These are phyloP conservation scores for Brienomyrus longianalis DNA, from an alignment of 2,113 vertebrate species.

Conservation along the genomic window DNA sequence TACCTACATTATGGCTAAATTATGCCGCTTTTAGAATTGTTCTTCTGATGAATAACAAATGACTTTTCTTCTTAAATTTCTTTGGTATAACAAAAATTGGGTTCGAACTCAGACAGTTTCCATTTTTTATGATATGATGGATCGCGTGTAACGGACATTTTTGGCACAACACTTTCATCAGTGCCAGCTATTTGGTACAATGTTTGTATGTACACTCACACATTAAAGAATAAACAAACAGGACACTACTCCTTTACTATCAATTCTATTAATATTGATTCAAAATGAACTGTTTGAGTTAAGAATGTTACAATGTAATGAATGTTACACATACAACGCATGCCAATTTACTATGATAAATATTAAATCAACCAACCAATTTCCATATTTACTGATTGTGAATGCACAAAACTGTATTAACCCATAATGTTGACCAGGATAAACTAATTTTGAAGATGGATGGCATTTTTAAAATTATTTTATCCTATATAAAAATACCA, in stretches of 20 bases:
- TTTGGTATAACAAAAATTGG: neutral
- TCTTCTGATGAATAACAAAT: neutral
- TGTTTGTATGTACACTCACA: neutral
- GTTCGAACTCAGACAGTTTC: neutral
- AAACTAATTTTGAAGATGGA: neutral
- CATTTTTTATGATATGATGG: neutral
- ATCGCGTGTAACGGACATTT: neutral
- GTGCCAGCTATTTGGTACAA: neutral
- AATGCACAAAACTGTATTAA: neutral
- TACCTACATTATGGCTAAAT: neutral
- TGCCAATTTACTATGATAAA: neutral
- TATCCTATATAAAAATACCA: neutral
- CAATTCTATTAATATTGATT: neutral
- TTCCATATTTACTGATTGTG: neutral
- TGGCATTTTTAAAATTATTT: neutral
- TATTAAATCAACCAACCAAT: neutral
- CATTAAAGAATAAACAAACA: neutral
- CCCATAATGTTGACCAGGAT: neutral
- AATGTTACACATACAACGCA: no score
- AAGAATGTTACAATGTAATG: neutral
- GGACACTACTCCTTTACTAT: neutral
- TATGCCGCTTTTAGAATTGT: neutral
- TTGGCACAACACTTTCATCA: neutral
- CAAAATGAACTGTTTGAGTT: neutral
- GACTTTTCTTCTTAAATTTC: neutral